Conservation (phyloP, 2,797 vertebrate species). For the Sebastes nivosus region DNA sequence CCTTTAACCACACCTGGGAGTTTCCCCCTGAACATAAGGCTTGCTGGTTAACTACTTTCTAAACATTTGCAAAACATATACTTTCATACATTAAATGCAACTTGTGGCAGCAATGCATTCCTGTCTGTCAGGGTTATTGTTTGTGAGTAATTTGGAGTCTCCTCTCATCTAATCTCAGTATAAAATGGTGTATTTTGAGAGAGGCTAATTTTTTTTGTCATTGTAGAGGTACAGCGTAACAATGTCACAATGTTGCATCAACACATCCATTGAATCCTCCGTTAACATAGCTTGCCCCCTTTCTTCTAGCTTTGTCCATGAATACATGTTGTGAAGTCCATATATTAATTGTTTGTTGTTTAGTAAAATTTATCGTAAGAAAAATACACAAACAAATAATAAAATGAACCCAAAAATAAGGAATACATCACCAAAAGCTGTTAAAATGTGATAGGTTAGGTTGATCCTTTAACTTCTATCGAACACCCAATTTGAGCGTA, state of each 20-base stretch:
- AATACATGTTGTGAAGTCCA: too few relatives aligned
- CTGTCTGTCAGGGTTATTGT: not conserved
- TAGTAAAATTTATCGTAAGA: not conserved
- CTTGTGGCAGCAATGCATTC: not conserved
- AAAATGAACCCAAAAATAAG: not conserved
- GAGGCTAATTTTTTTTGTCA: too few relatives aligned
- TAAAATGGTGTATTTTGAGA: too few relatives aligned
- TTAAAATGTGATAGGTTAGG: not conserved
- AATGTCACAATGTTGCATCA: fast-evolving
- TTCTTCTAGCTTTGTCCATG: too few relatives aligned
- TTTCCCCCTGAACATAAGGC: not conserved
- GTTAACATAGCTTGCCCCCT: too few relatives aligned
- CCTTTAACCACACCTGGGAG: not conserved
- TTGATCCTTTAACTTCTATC: not conserved
- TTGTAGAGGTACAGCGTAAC: too few relatives aligned
- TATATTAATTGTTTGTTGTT: too few relatives aligned
- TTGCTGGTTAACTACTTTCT: not conserved
- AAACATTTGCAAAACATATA: not conserved
- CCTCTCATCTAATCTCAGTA: too few relatives aligned
- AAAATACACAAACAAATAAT: not conserved
- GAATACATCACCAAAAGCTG: not conserved
- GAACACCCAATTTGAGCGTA: not conserved
- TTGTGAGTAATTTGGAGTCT: not conserved
- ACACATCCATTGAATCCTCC: too few relatives aligned
- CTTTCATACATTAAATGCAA: not conserved